Percentiles rank a stretch among this genome's conserved stretches.
Conservation (phyloP, 2,888 invertebrate species). For the Drosophila longiperda region DNA sequence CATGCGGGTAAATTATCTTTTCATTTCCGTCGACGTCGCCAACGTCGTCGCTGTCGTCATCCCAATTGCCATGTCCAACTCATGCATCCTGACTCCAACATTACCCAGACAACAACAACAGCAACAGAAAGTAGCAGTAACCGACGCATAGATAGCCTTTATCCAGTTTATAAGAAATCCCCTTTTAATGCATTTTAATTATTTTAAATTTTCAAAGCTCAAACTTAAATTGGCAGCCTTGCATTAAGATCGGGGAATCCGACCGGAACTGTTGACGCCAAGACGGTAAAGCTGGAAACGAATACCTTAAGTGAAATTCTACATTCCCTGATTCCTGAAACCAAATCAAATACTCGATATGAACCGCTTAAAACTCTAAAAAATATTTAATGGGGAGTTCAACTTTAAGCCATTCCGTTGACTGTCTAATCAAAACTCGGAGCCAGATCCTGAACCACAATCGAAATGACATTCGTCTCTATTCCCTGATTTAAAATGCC, state of each 20-base stretch:
- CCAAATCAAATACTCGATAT: no score
- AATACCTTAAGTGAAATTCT: no score
- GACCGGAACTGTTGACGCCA: not conserved
- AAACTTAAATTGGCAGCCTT: not conserved
- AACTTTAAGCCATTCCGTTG: not conserved
- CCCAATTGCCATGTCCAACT: slow-evolving; percentile 51
- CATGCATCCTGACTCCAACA: slow-evolving; percentile 16
- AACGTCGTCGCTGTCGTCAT: slow-evolving; percentile 38
- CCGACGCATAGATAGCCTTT: not conserved
- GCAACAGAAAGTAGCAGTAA: not conserved
- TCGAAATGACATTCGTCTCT: no score
- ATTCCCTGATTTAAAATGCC: not conserved
- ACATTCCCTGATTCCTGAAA: no score
- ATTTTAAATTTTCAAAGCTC: not conserved
- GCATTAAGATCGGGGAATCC: not conserved
- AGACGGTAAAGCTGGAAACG: not conserved
- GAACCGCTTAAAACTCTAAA: no score
- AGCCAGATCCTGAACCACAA: not conserved
- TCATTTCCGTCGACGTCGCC: slow-evolving; percentile 64
- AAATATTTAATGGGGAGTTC: no score
- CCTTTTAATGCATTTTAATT: not conserved
- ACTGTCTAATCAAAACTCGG: not conserved
- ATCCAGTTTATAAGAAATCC: not conserved
- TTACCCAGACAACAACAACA: not conserved
- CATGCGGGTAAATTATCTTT: slow-evolving; percentile 81